Conservation (phyloP, 2,113 vertebrate species). For the Melanotaenia duboulayi region DNA sequence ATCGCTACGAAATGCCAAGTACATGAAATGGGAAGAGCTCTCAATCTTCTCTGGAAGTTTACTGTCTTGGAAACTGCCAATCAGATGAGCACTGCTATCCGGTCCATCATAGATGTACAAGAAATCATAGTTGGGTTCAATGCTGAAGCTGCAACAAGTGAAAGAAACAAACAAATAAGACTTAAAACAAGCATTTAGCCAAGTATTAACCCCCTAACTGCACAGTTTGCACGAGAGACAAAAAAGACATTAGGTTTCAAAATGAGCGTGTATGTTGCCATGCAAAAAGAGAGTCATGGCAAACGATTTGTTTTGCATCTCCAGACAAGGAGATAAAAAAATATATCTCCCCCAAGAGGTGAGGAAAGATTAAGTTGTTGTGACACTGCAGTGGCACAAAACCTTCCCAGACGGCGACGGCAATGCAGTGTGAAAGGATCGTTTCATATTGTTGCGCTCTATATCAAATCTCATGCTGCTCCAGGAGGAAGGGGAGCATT, state of each 20-base stretch:
- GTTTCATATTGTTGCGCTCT: constrained; percentile 68
- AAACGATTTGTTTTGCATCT: constrained; percentile 72
- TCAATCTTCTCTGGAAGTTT: constrained; percentile 98
- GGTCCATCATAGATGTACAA: constrained; percentile 96
- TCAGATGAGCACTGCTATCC: constrained; percentile 91
- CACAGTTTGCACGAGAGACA: constrained; percentile 44
- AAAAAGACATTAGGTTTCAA: constrained; percentile 50
- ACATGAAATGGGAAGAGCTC: constrained; percentile 96
- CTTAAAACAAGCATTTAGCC: constrained; percentile 44
- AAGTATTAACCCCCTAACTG: constrained; percentile 47
- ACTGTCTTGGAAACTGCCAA: constrained; percentile 97
- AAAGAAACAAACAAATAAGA: constrained; percentile 50
- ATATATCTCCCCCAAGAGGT: constrained; percentile 67
- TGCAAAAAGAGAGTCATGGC: constrained; percentile 62
- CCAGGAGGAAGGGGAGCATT: constrained; percentile 57
- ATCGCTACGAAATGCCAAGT: constrained; percentile 97
- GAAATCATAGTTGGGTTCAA: constrained; percentile 99
- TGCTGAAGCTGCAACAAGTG: constrained; percentile 89
- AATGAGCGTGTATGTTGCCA: constrained; percentile 36
- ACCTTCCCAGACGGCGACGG: constrained; percentile 69
- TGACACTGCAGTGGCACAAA: constrained; percentile 69
- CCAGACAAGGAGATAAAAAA: constrained; percentile 70
- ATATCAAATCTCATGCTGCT: constrained; percentile 74
- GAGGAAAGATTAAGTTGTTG: constrained; percentile 77
- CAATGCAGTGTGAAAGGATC: constrained; percentile 73